Evolutionary conservation across 2,888 invertebrate genomes (phyloP).

Genomic region (Scaptomyza parva): DNA sequence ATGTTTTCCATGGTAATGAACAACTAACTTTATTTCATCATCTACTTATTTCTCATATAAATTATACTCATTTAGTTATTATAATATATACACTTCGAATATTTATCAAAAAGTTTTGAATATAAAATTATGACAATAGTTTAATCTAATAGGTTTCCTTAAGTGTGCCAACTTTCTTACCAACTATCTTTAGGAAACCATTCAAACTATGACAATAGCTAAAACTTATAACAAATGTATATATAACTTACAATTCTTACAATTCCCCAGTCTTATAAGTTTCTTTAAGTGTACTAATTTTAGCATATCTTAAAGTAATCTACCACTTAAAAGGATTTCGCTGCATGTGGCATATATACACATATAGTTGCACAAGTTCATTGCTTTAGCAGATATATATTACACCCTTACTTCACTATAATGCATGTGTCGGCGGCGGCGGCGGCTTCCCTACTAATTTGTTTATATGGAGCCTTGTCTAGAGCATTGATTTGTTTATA

Average conservation of each 20-base stretch:
- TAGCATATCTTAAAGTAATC: not conserved
- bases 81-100: too few species aligned
- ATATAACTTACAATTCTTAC: too few species aligned
- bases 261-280: too few species aligned
- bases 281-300: not conserved
- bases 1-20: too few species aligned
- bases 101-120: too few species aligned
- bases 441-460: slow-evolving; percentile 54
- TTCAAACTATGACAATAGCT: too few species aligned
- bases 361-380: not conserved
- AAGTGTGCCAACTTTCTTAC: not conserved
- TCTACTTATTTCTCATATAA: too few species aligned
- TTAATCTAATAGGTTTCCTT: not conserved
- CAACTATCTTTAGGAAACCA: too few species aligned
- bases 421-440: slow-evolving; percentile 40
- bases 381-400: not conserved
- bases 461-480: slow-evolving; percentile 56
- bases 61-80: too few species aligned
- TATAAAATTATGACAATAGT: not conserved
- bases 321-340: slow-evolving; percentile 29
- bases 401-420: slow-evolving; percentile 10
- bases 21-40: too few species aligned
- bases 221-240: too few species aligned
- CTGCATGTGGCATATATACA: slow-evolving; percentile 60
- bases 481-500: slow-evolving; percentile 59